Percentiles rank a stretch among this genome's conserved stretches.
Evolutionary conservation across 2,888 invertebrate species (phyloP).

Genomic region (Erynnis tages): DNA sequence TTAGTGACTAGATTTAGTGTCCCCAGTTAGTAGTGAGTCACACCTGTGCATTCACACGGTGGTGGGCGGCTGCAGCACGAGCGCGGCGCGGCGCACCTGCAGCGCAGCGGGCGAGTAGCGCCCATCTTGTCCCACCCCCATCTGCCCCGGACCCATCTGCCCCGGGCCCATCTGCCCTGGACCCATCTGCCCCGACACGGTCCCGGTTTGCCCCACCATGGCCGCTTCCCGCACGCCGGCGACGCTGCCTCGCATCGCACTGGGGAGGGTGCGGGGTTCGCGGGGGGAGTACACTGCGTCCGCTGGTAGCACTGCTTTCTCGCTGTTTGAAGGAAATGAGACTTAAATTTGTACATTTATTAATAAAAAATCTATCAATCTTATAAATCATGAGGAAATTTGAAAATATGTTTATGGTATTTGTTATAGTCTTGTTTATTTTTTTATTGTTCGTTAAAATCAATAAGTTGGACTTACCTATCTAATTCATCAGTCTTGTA

Average conservation of each 20-base stretch:
- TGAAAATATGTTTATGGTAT: too few relatives aligned
- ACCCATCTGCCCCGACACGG: constrained; percentile 84
- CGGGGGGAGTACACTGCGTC: constrained; percentile 88
- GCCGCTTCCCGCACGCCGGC: constrained; percentile 14
- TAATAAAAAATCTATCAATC: too few relatives aligned
- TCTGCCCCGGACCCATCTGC: constrained; percentile 78
- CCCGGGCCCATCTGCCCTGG: constrained; percentile 53
- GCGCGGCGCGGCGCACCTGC: constrained; percentile 90
- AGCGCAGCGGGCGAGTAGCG: constrained; percentile 88
- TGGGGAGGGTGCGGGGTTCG: constrained; percentile 39
- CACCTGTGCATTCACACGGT: constrained; percentile 46
- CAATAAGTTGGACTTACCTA: constrained; percentile 83
- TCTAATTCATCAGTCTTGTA: constrained; percentile 92
- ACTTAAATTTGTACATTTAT: too few relatives aligned
- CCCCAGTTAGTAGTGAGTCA: constrained; percentile 33
- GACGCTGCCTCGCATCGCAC: constrained; percentile 21
- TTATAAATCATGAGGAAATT: too few relatives aligned
- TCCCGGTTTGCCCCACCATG: not conserved
- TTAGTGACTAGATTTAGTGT: too few relatives aligned
- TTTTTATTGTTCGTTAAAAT: too few relatives aligned
- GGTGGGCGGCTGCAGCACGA: constrained; percentile 92
- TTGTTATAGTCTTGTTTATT: too few relatives aligned
- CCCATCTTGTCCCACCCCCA: constrained; percentile 83
- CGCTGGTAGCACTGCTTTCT: constrained; percentile 85
- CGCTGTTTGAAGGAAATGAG: constrained; percentile 48